These are phyloP conservation scores for Corythoichthys haematopterus DNA, from an alignment of 2,113 vertebrate species.

Conservation along the genomic window DNA sequence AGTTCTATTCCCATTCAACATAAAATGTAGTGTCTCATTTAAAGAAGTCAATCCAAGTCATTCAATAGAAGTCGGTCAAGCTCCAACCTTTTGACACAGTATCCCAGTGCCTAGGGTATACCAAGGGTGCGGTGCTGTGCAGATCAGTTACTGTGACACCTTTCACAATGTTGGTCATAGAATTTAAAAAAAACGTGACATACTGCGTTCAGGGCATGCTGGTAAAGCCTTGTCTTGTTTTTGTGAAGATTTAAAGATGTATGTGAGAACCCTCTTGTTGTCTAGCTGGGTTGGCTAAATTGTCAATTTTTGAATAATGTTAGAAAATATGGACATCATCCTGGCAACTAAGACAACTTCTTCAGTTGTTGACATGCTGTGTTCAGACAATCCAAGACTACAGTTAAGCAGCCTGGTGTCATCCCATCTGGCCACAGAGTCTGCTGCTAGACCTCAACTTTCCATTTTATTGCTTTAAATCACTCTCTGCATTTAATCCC, in stretches of 20 bases:
- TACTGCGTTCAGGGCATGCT: not conserved
- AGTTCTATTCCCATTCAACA: not conserved
- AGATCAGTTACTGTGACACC: not conserved
- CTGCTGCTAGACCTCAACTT: not conserved
- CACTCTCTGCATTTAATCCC: conserved; percentile 9
- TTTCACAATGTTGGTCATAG: not conserved
- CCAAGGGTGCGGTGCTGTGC: not conserved
- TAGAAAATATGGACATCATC: not conserved
- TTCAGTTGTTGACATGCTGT: not conserved
- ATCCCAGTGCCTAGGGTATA: not conserved
- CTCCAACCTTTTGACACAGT: not conserved
- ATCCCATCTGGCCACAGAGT: not conserved
- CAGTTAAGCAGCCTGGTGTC: not conserved
- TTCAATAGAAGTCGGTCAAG: not conserved
- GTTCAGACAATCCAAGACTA: not conserved
- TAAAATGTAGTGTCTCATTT: not conserved
- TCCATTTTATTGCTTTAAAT: conserved; percentile 9
- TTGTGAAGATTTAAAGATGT: not conserved
- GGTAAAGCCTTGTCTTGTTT: not conserved
- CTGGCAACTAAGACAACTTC: not conserved
- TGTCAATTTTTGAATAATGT: not conserved
- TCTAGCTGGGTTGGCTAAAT: not conserved
- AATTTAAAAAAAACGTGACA: not conserved
- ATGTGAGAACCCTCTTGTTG: not conserved
- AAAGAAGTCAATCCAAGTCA: not conserved